A percentile compares a stretch with the other conserved stretches of the same genome.
Evolutionary conservation across 2,797 vertebrate species (phyloP).

Genomic region (Garrulus glandarius): DNA sequence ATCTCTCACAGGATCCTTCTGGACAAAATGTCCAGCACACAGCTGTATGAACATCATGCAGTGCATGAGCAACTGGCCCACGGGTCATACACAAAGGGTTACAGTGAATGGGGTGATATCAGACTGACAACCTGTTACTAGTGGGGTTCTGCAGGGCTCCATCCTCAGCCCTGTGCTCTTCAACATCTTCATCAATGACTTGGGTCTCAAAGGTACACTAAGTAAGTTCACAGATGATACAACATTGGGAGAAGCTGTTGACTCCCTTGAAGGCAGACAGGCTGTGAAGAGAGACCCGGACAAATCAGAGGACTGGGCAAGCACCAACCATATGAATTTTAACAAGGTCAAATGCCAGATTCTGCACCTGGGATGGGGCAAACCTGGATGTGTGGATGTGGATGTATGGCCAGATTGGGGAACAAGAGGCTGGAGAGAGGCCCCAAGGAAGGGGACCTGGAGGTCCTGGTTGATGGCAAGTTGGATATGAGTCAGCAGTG

Average conservation of each 20-base stretch:
- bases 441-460: fast-evolving
- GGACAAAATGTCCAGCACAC: not conserved
- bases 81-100: not conserved
- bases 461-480: fast-evolving
- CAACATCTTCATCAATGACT: not conserved
- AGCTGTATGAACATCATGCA: not conserved
- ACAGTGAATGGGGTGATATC: not conserved
- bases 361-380: not conserved
- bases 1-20: too few species aligned
- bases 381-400: too few species aligned
- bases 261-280: not conserved
- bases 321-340: not conserved
- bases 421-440: not conserved
- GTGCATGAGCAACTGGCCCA: not conserved
- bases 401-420: not conserved
- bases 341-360: fast-evolving
- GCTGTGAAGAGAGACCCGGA: not conserved
- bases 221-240: not conserved
- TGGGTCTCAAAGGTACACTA: not conserved
- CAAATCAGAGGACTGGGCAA: not conserved
- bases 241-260: not conserved
- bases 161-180: not conserved
- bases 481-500: not conserved
- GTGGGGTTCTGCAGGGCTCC: not conserved
- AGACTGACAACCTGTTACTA: not conserved